Base-by-base conservation (phyloP, 1,140 invertebrate genomes). In the Cataglyphis hispanica region DNA sequence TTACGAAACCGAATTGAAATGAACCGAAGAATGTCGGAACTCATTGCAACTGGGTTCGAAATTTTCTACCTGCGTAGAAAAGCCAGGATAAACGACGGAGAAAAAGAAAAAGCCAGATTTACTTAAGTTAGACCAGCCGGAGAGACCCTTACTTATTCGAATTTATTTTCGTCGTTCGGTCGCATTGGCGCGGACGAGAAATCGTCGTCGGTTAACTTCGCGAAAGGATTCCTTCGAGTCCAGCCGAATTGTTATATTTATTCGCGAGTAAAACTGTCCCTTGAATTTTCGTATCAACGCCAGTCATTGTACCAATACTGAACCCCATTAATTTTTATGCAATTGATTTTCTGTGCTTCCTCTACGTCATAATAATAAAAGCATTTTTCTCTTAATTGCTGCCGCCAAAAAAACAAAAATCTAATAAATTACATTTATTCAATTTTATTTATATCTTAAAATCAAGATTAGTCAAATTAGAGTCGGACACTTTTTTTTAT, bases 111-210 rank as follows among this genome's bases (percentile, higher is more conserved):
- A 40, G 43, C 63, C 13, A 3, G 63, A 1, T 80, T 67, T 53
- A 40, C 60, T 37, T 13, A n/a, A 64, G 43, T 66, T 25, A 25
- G 61, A 53, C 43, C 75, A 10, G 11, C n/a, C 60, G 27, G 1
- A 50, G n/a, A 10, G 43, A 5, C 16, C 58, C 46, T 67, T 37
- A 37, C 77, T 80, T 67, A 11, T 67, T 66, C 77, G 77, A 50
- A 80, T 80, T 80, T 80, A 80, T 80, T 80, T 80, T 69, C 50
- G 77, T 80, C 77, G 34, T 69, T 69, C 46, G 63, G 46, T 46
- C 75, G 60, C 60, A 43, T 78, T 63, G 43, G 43, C 76, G 40
- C 22, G 37, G 37, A 22, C 37, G 66, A 46, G 43, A 66, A 66
- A 78, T 69, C 22, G 46, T 56, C 63, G 22, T 31, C 61, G 40